A percentile compares a stretch with the other conserved stretches of the same genome.
These are phyloP conservation scores for Etheostoma cragini DNA, from an alignment of 2,113 vertebrate species.

Conservation along the genomic window DNA sequence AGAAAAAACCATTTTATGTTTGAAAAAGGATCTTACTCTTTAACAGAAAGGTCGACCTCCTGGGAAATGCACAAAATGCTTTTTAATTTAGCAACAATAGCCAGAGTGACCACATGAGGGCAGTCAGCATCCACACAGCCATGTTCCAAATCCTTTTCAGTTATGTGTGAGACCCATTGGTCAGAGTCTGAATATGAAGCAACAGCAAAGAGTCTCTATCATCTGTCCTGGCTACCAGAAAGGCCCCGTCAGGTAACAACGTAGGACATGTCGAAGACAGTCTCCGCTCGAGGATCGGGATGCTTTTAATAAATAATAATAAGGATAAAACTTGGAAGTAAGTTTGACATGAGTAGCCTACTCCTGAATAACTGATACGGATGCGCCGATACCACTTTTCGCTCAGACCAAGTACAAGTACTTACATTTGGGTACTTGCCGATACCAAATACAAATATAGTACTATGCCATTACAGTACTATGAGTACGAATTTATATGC, in stretches of 20 bases:
- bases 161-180: background rate
- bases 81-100: background rate
- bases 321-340: background rate
- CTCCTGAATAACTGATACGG: too few species aligned
- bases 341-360: background rate
- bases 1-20: too few species aligned
- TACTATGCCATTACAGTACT: too few species aligned
- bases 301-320: too few species aligned
- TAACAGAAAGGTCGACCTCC: too few species aligned
- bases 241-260: background rate
- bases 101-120: conserved; percentile 44
- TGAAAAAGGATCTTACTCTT: too few species aligned
- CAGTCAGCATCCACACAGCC: conserved; percentile 2
- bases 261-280: background rate
- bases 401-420: too few species aligned
- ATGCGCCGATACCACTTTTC: too few species aligned
- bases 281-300: background rate
- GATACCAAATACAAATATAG: too few species aligned
- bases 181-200: background rate
- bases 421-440: too few species aligned
- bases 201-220: background rate
- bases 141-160: background rate
- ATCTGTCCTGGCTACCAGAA: background rate
- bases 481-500: too few species aligned
- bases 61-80: background rate